A percentile compares a stretch with the other conserved stretches of the same genome.
phyloP scores from a whole-genome alignment of 2,113 vertebrate genomes.

The Nansenia antarctica region DNA sequence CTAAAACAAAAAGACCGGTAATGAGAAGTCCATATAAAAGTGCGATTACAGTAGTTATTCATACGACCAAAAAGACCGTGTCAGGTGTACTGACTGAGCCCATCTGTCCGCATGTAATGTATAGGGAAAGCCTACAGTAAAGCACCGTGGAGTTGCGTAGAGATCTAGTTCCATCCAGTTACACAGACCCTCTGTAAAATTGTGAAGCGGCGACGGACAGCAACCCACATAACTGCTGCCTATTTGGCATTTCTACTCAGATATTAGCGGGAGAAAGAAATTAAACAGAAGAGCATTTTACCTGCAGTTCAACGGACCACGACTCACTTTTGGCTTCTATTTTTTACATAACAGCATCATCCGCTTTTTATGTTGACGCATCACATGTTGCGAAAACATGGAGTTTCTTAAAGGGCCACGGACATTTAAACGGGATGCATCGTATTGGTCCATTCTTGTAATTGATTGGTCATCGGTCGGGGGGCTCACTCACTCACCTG shows the following conservation, averaged over 20 bases:
- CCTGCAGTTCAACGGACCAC: slow-evolving; percentile 50
- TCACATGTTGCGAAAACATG: slow-evolving; percentile 80
- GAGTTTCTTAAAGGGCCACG: slow-evolving; percentile 84
- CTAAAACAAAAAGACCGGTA: not conserved
- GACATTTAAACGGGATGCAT: too few relatives aligned
- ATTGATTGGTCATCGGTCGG: too few relatives aligned
- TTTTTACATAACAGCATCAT: slow-evolving; percentile 83
- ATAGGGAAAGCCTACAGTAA: not conserved
- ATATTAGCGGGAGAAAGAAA: not conserved
- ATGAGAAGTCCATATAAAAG: not conserved
- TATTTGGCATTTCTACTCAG: too few relatives aligned
- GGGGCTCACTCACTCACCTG: not conserved
- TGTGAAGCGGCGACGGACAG: not conserved
- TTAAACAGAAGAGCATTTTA: not conserved
- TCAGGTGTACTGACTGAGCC: not conserved
- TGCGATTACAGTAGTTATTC: not conserved
- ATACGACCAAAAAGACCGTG: too few relatives aligned
- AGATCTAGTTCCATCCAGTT: not conserved
- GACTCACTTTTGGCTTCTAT: slow-evolving; percentile 71
- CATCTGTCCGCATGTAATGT: not conserved
- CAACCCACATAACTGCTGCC: not conserved
- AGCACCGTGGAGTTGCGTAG: not conserved
- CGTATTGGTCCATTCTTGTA: too few relatives aligned
- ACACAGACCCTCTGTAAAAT: not conserved
- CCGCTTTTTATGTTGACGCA: slow-evolving; percentile 80